Base-by-base conservation (phyloP, 23 tunicate genomes). In the Botrylloides violaceus region DNA sequence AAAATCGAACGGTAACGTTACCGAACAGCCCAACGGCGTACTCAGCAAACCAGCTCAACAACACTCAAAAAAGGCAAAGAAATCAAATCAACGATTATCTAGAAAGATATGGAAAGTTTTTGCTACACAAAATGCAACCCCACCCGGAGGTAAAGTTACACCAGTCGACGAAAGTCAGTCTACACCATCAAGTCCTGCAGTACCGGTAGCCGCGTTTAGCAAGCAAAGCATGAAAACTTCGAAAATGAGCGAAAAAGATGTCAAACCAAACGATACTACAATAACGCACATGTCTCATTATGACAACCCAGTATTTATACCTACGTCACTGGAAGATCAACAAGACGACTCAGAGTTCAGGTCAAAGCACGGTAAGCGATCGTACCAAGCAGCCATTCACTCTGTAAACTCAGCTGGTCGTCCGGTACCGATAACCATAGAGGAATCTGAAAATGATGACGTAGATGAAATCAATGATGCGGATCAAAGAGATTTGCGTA, bases 351-450 rank as follows among this genome's bases (percentile, higher is more conserved):
- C 9, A 2, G 30, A 29, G 70, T 64, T 25, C 22, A 27, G 71
- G 71, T 36, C 24, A 22, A 55, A 56, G 15, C 15, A 9, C 53
- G 53, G 65, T 7, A 28, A 35, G 15, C 37, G 58, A 3, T 48
- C 64, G 24, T 84, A 64, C 50, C 79, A 84, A 21, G 76, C 83
- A 25, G 70, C 58, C n/a, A 84, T 84, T 0, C 78, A 78, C 78
- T 72, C 92, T 0, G 92, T 78, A 0, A 84, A 84, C 39, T 78
- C 92, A 4, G 92, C 83, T 3, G 92, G 92, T 19, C 70, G 70
- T 18, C 92, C 83, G 39, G 76, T 84, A 26, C 92, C 92, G 3
- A 78, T 84, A 27, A 84, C 92, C 2, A 84, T 84, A 21, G 83
- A 84, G 64, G 82, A 78, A 48, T 68, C 74, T 6, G 74, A 68